Conservation (phyloP, 2,888 invertebrate genomes). For the Cephus pygmeus region DNA sequence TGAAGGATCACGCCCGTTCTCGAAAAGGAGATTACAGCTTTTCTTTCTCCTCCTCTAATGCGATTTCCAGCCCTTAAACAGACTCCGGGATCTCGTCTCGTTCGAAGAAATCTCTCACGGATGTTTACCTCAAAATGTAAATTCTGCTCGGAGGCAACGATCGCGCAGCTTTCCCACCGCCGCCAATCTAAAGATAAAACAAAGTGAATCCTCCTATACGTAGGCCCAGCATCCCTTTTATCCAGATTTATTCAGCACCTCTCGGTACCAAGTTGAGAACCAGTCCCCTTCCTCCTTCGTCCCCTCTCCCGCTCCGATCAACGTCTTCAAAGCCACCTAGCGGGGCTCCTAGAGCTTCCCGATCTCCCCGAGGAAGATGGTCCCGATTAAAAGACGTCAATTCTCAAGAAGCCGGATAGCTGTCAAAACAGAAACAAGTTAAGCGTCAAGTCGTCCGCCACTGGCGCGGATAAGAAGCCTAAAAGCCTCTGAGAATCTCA, state of each 20-base stretch:
- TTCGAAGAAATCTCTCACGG: neutral
- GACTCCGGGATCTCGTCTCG: neutral
- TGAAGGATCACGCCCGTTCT: conserved; percentile 27
- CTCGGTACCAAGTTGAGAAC: neutral
- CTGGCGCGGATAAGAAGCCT: neutral
- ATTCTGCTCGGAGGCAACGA: neutral
- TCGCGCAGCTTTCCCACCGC: neutral
- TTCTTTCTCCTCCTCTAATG: conserved; percentile 17
- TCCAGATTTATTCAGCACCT: neutral
- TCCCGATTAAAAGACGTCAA: neutral
- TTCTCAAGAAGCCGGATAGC: neutral
- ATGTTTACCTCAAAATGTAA: neutral
- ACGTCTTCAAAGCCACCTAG: neutral
- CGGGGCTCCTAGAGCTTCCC: neutral
- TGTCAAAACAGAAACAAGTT: neutral
- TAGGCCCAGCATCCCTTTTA: neutral
- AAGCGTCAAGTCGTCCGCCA: neutral
- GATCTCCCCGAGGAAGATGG: neutral
- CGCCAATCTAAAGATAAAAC: neutral
- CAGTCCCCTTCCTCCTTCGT: neutral
- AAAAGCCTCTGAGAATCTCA: neutral
- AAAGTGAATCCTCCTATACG: neutral
- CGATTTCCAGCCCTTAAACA: neutral
- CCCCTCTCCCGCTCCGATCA: neutral
- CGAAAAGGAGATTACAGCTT: conserved; percentile 38